A percentile compares a stretch with the other conserved stretches of the same genome.
Conservation (phyloP, 2,113 vertebrate genomes). For the Origma solitaria region DNA sequence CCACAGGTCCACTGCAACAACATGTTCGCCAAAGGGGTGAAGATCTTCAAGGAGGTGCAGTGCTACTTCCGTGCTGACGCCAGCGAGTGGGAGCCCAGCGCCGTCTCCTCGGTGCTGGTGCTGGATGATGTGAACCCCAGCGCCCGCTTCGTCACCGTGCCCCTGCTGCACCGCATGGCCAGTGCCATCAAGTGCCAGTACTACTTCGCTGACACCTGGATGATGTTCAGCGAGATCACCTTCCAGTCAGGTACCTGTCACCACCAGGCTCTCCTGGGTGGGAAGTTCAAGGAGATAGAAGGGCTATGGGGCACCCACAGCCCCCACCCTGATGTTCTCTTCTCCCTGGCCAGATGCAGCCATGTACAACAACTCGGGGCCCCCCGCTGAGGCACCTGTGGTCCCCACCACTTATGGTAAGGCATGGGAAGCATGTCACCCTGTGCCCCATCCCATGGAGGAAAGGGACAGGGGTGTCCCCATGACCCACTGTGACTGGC, state of each 20-base stretch:
- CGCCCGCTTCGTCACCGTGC: slow-evolving; percentile 87
- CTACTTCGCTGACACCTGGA: slow-evolving; percentile 88
- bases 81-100: slow-evolving; percentile 83
- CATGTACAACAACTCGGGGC: slow-evolving; percentile 89
- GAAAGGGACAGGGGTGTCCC: background rate
- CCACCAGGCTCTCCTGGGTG: rapidly evolving
- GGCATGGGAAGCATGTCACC: rapidly evolving
- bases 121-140: slow-evolving; percentile 84
- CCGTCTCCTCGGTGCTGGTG: slow-evolving; percentile 79
- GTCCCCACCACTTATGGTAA: slow-evolving; percentile 79
- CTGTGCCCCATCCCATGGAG: background rate
- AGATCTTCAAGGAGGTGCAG: slow-evolving; percentile 89
- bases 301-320: background rate
- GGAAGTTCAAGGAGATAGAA: rapidly evolving
- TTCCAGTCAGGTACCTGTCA: slow-evolving; percentile 87
- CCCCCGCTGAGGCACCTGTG: slow-evolving; percentile 66
- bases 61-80: slow-evolving; percentile 87
- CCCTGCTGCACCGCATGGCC: slow-evolving; percentile 89
- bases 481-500: rapidly evolving
- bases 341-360: slow-evolving; percentile 79
- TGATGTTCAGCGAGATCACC: slow-evolving; percentile 97
- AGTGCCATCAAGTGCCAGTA: slow-evolving; percentile 91
- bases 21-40: slow-evolving; percentile 90
- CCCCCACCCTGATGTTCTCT: background rate
- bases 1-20: slow-evolving; percentile 94